These are phyloP conservation scores for Ditylenchus weischeri DNA, from an alignment of 2,888 invertebrate species.

Conservation along the genomic window DNA sequence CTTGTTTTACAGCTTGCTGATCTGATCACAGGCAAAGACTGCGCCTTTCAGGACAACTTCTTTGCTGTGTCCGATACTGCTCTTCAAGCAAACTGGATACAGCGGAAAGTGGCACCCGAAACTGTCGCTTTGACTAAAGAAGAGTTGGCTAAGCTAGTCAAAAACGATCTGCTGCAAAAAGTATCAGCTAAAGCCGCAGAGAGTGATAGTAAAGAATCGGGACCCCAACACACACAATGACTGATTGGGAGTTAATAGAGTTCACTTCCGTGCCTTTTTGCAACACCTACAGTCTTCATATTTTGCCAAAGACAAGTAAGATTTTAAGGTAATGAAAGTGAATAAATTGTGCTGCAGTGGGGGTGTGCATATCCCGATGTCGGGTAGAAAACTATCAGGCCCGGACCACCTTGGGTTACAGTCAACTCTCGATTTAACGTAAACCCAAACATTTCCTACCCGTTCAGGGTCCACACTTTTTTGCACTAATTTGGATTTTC, in stretches of 20 bases:
- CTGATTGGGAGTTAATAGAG: conserved; percentile 22
- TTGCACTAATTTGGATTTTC: no score
- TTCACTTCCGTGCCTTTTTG: conserved; percentile 29
- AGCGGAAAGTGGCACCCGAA: conserved; percentile 35
- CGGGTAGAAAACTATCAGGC: no score
- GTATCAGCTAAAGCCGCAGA: conserved; percentile 6
- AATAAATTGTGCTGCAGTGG: no score
- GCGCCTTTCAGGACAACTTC: conserved; percentile 30
- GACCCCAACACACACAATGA: background rate
- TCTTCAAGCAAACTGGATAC: conserved; percentile 31
- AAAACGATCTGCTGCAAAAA: conserved; percentile 27
- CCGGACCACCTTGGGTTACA: no score
- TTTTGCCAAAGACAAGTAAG: conserved; percentile 10
- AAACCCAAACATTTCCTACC: no score
- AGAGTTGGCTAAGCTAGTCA: conserved; percentile 28
- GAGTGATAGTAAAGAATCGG: background rate
- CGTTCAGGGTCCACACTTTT: no score
- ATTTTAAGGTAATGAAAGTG: no score
- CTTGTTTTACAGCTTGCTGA: conserved; percentile 23
- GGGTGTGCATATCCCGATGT: no score
- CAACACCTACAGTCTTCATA: conserved; percentile 34
- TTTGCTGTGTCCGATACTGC: conserved; percentile 21
- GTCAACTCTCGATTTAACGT: no score
- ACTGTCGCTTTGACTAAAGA: conserved; percentile 29
- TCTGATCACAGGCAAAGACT: conserved; percentile 19